Evolutionary conservation across 2,113 vertebrate genomes (phyloP).

Genomic region (Siniperca knerii): DNA sequence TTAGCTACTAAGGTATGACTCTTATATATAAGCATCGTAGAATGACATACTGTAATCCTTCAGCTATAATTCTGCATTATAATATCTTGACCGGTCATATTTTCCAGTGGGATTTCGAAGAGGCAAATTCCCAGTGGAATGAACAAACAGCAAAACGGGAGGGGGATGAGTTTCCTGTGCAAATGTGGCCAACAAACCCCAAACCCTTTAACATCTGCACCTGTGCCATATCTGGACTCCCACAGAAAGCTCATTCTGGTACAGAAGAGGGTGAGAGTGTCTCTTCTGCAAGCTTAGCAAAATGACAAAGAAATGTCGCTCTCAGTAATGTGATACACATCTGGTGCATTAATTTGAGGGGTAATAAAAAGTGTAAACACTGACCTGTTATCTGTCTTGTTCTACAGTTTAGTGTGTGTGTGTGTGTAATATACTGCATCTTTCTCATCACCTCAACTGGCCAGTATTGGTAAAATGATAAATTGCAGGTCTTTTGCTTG

Average conservation of each 20-base stretch:
- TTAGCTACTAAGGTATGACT: background rate
- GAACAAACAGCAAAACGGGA: slow-evolving; percentile 39
- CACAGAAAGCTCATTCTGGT: slow-evolving; percentile 39
- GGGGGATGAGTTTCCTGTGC: slow-evolving; percentile 56
- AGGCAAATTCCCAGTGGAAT: slow-evolving; percentile 74
- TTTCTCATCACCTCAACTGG: background rate
- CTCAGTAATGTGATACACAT: background rate
- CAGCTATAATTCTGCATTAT: background rate
- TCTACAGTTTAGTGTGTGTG: background rate
- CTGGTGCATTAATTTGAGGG: slow-evolving; percentile 4
- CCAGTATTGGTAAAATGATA: background rate
- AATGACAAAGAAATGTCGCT: slow-evolving; percentile 24
- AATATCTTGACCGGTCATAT: slow-evolving; percentile 45
- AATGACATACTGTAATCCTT: background rate
- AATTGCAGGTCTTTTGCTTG: background rate
- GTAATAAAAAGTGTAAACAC: slow-evolving; percentile 40
- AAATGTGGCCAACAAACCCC: slow-evolving; percentile 60
- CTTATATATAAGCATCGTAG: background rate
- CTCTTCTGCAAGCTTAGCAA: slow-evolving; percentile 6
- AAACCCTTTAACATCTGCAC: slow-evolving; percentile 35
- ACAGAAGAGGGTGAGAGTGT: slow-evolving; percentile 1
- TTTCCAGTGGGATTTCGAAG: slow-evolving; percentile 85
- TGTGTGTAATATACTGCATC: background rate
- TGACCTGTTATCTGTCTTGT: slow-evolving; percentile 24
- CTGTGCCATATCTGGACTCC: slow-evolving; percentile 37